Evolutionary conservation across 2,113 vertebrate genomes (phyloP).

Genomic region (Hipposideros armiger): DNA sequence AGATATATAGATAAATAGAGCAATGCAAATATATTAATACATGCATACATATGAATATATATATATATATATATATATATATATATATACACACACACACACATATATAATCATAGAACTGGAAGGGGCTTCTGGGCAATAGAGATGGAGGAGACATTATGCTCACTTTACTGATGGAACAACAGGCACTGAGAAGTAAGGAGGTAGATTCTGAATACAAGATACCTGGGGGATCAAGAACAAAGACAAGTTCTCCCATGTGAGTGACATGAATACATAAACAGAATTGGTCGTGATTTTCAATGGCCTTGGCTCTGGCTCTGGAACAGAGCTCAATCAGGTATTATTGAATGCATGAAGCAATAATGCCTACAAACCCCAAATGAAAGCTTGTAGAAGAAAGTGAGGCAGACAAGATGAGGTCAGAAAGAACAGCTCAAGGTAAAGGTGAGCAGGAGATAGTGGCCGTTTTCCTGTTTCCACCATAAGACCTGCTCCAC

Average conservation of each 20-base stretch:
- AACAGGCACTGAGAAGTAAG: neutral
- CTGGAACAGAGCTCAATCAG: neutral
- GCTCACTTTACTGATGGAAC: neutral
- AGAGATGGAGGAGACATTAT: no score
- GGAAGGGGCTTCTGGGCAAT: neutral
- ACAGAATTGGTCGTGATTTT: neutral
- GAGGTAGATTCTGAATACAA: neutral
- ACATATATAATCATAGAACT: neutral
- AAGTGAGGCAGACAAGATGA: neutral
- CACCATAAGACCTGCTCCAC: neutral
- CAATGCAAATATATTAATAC: no score
- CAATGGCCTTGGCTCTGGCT: neutral
- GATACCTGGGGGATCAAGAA: neutral
- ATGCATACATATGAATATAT: neutral
- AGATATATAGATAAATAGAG: no score
- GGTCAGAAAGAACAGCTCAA: neutral
- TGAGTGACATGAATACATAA: neutral
- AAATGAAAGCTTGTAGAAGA: neutral
- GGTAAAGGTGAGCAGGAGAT: neutral
- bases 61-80: neutral
- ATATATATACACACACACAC: no score
- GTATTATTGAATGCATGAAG: neutral
- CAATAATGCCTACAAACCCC: neutral
- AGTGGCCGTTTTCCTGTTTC: neutral
- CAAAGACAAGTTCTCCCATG: neutral